These are phyloP conservation scores for Hyla sarda DNA, from an alignment of 2,113 vertebrate species.

Conservation along the genomic window DNA sequence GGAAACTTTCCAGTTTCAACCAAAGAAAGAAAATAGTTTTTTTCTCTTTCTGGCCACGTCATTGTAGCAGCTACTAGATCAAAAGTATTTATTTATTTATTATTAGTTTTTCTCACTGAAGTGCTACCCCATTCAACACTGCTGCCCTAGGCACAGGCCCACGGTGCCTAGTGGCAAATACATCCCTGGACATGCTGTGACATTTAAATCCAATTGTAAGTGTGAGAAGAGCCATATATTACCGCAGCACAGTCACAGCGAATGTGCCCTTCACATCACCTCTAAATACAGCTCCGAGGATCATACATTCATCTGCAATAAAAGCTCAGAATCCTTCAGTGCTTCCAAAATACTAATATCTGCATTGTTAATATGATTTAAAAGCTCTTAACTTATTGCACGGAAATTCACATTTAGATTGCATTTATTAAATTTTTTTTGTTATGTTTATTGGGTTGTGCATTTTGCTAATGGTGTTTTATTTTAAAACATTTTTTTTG, in stretches of 20 bases:
- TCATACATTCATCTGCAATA: constrained; percentile 24
- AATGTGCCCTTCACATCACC: not conserved
- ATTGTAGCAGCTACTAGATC: no score
- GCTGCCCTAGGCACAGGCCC: no score
- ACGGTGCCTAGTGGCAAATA: no score
- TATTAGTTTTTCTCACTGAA: no score
- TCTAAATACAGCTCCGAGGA: not conserved
- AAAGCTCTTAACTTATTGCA: not conserved
- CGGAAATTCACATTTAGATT: no score
- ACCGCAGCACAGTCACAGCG: not conserved
- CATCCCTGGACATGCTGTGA: no score
- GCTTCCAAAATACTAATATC: constrained; percentile 6
- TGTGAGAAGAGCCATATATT: not conserved
- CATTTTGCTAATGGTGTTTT: not conserved
- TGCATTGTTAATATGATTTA: not conserved
- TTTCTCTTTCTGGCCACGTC: no score
- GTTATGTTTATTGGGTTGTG: not conserved
- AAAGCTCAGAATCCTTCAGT: constrained; percentile 2
- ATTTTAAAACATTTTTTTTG: not conserved
- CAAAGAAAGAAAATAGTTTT: no score
- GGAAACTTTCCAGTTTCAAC: no score
- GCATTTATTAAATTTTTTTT: not conserved
- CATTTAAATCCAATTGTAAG: not conserved
- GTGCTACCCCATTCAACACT: no score
- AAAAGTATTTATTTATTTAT: no score